Percentiles rank a stretch among this genome's conserved stretches.
Evolutionary conservation across 2,888 invertebrate species (phyloP).

Genomic region (Ditula angustiorana): DNA sequence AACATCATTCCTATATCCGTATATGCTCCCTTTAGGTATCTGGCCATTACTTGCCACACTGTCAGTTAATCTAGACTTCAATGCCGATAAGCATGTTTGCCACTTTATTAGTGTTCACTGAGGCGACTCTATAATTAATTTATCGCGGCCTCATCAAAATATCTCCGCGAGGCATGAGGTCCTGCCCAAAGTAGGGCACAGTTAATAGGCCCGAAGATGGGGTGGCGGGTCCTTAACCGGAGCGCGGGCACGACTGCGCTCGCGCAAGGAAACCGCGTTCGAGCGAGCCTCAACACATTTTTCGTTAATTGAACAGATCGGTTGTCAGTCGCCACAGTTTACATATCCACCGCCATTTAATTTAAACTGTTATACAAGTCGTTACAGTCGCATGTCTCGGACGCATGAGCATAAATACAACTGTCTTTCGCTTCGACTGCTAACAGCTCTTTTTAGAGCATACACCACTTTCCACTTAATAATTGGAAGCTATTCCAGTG

Average conservation of each 20-base stretch:
- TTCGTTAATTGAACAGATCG: conserved; percentile 46
- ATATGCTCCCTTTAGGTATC: conserved; percentile 1
- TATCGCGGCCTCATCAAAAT: conserved; percentile 78
- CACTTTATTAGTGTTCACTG: conserved; percentile 63
- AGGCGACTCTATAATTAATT: conserved; percentile 72
- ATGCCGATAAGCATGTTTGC: conserved; percentile 68
- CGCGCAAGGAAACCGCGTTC: conserved; percentile 24
- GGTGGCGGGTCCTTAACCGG: conserved; percentile 46
- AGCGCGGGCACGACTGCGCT: conserved; percentile 33
- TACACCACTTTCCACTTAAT: conserved; percentile 2
- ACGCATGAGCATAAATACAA: conserved; percentile 51
- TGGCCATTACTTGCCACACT: conserved; percentile 12
- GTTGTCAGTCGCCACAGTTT: conserved; percentile 44
- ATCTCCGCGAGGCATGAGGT: conserved; percentile 69
- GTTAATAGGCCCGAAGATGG: conserved; percentile 44
- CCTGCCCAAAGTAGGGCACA: conserved; percentile 58
- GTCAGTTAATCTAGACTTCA: conserved; percentile 54
- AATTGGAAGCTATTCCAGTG: conserved; percentile 15
- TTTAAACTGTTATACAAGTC: conserved; percentile 49
- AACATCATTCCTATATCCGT: conserved; percentile 1
- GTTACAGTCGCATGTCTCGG: conserved; percentile 50
- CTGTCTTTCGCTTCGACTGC: background rate
- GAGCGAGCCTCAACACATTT: conserved; percentile 43
- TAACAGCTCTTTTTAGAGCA: conserved; percentile 15
- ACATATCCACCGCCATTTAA: conserved; percentile 45